phyloP scores from a whole-genome alignment of 2,797 vertebrate species.

The Coregonus suidteri region DNA sequence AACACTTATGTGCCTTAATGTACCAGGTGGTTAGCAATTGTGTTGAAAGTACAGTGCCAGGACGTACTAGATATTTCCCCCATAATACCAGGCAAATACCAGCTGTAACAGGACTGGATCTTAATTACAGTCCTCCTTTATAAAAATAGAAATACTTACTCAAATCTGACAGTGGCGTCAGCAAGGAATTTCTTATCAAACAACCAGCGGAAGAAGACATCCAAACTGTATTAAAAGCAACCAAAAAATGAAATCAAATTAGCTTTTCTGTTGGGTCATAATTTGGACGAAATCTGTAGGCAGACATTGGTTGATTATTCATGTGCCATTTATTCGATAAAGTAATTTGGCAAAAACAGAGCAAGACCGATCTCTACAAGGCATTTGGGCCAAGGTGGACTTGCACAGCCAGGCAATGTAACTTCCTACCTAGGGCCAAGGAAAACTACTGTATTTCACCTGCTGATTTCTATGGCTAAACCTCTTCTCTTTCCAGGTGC shows the following conservation, averaged over 20 bases:
- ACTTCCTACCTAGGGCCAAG: no score
- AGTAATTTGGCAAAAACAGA: no score
- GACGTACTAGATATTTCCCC: not conserved
- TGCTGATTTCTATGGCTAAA: no score
- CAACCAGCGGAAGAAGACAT: slow-evolving; percentile 96
- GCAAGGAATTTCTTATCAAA: slow-evolving; percentile 94
- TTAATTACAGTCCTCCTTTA: not conserved
- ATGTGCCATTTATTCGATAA: no score
- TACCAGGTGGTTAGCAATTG: no score
- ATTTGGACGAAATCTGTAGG: not conserved
- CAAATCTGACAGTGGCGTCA: slow-evolving; percentile 86
- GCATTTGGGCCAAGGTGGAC: no score
- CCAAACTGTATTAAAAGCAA: slow-evolving; percentile 77
- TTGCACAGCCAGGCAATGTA: no score
- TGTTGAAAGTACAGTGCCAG: no score
- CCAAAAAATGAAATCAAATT: slow-evolving; percentile 4
- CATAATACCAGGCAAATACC: not conserved
- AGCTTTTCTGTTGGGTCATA: not conserved
- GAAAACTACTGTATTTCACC: no score
- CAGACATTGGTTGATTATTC: not conserved
- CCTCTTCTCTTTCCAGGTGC: no score
- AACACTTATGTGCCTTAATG: not conserved
- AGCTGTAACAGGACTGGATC: no score
- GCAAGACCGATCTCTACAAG: no score
- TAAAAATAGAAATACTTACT: slow-evolving; percentile 83